These are phyloP conservation scores for Bhutanitis thaidina DNA, from an alignment of 2,888 invertebrate genomes.

Conservation along the genomic window DNA sequence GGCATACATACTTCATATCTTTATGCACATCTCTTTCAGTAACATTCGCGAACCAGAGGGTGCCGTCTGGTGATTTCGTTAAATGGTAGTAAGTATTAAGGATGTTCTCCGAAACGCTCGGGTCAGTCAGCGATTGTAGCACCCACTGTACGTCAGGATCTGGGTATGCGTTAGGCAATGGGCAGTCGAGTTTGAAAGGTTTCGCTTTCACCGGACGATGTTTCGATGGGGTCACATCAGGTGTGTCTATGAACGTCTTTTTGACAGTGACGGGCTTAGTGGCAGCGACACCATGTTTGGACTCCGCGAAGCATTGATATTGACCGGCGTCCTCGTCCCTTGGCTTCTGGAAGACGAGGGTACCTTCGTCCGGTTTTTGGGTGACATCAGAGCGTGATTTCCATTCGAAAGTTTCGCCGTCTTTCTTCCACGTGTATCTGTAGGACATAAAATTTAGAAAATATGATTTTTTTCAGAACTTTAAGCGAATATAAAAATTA, in stretches of 20 bases:
- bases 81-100: background rate
- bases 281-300: constrained; percentile 35
- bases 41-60: constrained; percentile 54
- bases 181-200: background rate
- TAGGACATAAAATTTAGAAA: background rate
- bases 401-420: background rate
- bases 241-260: constrained; percentile 26
- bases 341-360: constrained; percentile 47
- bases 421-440: background rate
- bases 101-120: background rate
- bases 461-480: no score
- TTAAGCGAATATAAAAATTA: no score
- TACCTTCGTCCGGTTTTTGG: constrained; percentile 27
- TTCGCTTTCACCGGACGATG: background rate
- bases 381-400: background rate
- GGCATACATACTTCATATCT: background rate
- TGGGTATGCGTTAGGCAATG: background rate
- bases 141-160: background rate
- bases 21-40: constrained; percentile 42
- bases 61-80: constrained; percentile 31
- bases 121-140: background rate
- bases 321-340: constrained; percentile 44
- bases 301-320: constrained; percentile 53
- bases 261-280: constrained; percentile 41
- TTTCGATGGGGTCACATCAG: background rate